Evolutionary conservation across 1,140 invertebrate genomes (phyloP), one percentile per base, ranked within the genome.

Genomic region (Intoshia linei): DNA sequence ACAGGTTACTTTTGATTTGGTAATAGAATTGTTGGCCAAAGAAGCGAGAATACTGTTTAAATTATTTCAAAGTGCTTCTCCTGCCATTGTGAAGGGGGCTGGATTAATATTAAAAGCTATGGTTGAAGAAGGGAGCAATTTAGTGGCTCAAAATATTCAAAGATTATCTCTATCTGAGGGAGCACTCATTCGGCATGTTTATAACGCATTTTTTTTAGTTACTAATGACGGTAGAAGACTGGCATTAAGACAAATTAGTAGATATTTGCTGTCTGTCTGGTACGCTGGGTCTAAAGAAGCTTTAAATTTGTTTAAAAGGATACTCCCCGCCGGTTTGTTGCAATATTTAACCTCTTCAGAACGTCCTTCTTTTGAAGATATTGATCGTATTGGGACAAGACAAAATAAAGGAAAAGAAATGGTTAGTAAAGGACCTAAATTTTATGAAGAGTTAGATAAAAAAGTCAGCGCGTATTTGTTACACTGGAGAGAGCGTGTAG

Each of bases 81-180:
- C 90, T 56, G 79, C 84, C 1, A 78, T 95, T 44, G 76, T 95
- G 0, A 95, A 93, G 62, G 84, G 87, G 7, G 83, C 84, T 2
- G 84, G 87, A 3, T 59, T 95, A 34, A 73, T 95, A 19, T 76
- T 93, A 70, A 68, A 84, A 45, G 83, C 90, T 15, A 70, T 98
- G 14, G 90, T 95, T 43, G 87, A 92, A 64, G 62, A 87, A 98
- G 83, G 83, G 10, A 71, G 75, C 36, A 65, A 68, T 24, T 73
- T 75, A 47, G 71, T 87, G 30, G 77, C 81, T 11, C 67, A 71
- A 20, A 69, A 72, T 47, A 93, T 98, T 79, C 87, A 95, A 62
- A 70, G 77, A 34, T 59, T 98, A 37, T 77, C 87, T 5, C 57
- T 98, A 31, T 77, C 78, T 6, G 87, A 95, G 62, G 84, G 83